These are phyloP conservation scores for Lagria hirta DNA, from an alignment of 2,888 invertebrate genomes.

Conservation along the genomic window DNA sequence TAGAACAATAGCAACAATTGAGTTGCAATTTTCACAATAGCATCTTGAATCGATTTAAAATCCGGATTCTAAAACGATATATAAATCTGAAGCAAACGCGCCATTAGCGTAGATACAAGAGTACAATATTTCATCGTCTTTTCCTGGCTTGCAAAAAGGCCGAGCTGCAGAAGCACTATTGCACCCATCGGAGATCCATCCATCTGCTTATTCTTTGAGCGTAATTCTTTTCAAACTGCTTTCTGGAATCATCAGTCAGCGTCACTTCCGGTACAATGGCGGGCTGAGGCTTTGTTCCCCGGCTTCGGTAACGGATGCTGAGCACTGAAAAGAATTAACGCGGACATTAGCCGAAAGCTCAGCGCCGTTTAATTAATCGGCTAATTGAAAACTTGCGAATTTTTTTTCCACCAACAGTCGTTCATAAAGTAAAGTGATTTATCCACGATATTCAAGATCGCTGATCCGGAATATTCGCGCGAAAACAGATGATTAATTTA, in stretches of 20 bases:
- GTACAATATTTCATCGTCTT: slow-evolving; percentile 47
- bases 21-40: slow-evolving; percentile 10
- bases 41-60: slow-evolving; percentile 23
- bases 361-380: slow-evolving; percentile 49
- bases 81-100: slow-evolving; percentile 43
- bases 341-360: slow-evolving; percentile 45
- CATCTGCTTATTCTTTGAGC: slow-evolving; percentile 51
- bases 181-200: slow-evolving; percentile 49
- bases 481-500: slow-evolving; percentile 40
- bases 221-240: slow-evolving; percentile 51
- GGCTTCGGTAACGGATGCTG: slow-evolving; percentile 37
- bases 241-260: slow-evolving; percentile 53
- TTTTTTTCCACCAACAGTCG: slow-evolving; percentile 37
- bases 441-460: slow-evolving; percentile 33
- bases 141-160: slow-evolving; percentile 40
- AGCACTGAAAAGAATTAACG: slow-evolving; percentile 48
- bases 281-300: slow-evolving; percentile 48
- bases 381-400: slow-evolving; percentile 50
- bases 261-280: slow-evolving; percentile 54
- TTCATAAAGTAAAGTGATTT: slow-evolving; percentile 37
- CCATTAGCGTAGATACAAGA: slow-evolving; percentile 47
- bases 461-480: slow-evolving; percentile 30
- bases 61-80: slow-evolving; percentile 26
- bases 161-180: slow-evolving; percentile 43
- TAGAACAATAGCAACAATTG: no score